Conservation (phyloP, 2,888 invertebrate genomes). For the Syrista parreyssii region DNA sequence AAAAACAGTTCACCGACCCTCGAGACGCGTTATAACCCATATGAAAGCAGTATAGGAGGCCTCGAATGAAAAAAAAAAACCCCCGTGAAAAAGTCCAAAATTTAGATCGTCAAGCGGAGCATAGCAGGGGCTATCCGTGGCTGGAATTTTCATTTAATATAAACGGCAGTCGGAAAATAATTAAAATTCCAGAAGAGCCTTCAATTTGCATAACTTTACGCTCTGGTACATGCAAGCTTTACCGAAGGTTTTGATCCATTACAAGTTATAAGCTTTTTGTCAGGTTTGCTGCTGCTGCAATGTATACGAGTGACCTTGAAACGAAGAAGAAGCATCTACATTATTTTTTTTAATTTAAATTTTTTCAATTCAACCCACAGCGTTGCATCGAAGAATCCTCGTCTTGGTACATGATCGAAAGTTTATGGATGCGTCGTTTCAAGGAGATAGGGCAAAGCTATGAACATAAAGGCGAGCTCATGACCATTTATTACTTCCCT, state of each 20-base stretch:
- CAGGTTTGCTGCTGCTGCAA: not conserved
- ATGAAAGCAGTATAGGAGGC: not conserved
- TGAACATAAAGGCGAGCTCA: not conserved
- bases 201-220: constrained; percentile 47
- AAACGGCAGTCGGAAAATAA: constrained; percentile 39
- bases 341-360: not conserved
- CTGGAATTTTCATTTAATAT: constrained; percentile 43
- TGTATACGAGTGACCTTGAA: not conserved
- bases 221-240: constrained; percentile 10
- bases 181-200: constrained; percentile 41
- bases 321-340: too few relatives aligned
- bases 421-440: not conserved
- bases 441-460: not conserved
- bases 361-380: not conserved
- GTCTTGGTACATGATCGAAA: not conserved
- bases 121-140: not conserved
- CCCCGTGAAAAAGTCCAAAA: not conserved
- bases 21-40: not conserved
- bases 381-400: not conserved
- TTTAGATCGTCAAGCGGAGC: not conserved
- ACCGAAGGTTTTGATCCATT: not conserved
- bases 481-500: not conserved
- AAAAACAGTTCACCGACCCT: not conserved
- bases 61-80: not conserved
- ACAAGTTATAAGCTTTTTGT: not conserved